A percentile compares a stretch with the other conserved stretches of the same genome.
phyloP scores from a whole-genome alignment of 2,888 invertebrate genomes.

The Plemyria rubiginata region DNA sequence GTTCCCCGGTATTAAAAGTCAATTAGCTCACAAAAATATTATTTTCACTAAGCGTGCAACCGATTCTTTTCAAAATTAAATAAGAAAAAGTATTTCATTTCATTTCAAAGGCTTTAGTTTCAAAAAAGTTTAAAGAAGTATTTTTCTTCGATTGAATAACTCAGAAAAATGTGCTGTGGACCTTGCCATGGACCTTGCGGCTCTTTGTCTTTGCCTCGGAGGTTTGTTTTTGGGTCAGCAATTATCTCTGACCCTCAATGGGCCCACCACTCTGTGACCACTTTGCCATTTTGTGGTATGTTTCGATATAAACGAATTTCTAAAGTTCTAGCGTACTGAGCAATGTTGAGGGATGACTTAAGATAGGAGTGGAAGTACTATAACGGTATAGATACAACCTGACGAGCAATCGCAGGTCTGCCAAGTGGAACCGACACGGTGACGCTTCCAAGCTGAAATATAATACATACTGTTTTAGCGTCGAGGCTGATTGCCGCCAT shows the following conservation, averaged over 20 bases:
- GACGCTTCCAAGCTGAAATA: constrained; percentile 44
- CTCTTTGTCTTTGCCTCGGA: too few relatives aligned
- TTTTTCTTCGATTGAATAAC: too few relatives aligned
- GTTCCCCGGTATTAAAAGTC: not conserved
- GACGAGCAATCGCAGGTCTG: constrained; percentile 31
- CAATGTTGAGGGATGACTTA: not conserved
- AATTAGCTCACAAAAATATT: not conserved
- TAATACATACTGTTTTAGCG: constrained; percentile 43
- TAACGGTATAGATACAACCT: constrained; percentile 28
- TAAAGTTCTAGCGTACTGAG: not conserved
- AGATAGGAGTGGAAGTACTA: not conserved
- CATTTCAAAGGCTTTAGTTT: too few relatives aligned
- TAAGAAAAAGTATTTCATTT: too few relatives aligned
- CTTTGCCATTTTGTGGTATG: too few relatives aligned
- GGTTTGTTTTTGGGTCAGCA: too few relatives aligned
- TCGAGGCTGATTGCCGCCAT: constrained; percentile 31
- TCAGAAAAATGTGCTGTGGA: too few relatives aligned
- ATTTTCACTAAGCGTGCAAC: not conserved
- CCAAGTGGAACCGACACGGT: constrained; percentile 43
- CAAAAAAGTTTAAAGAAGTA: too few relatives aligned
- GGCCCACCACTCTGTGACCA: too few relatives aligned
- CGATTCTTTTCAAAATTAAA: too few relatives aligned
- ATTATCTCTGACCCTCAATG: too few relatives aligned
- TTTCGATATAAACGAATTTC: not conserved
- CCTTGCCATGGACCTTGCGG: too few relatives aligned